Evolutionary conservation across 1,140 invertebrate genomes (phyloP), one percentile per base, ranked within the genome.

Genomic region (Oryctes rhinoceros): DNA sequence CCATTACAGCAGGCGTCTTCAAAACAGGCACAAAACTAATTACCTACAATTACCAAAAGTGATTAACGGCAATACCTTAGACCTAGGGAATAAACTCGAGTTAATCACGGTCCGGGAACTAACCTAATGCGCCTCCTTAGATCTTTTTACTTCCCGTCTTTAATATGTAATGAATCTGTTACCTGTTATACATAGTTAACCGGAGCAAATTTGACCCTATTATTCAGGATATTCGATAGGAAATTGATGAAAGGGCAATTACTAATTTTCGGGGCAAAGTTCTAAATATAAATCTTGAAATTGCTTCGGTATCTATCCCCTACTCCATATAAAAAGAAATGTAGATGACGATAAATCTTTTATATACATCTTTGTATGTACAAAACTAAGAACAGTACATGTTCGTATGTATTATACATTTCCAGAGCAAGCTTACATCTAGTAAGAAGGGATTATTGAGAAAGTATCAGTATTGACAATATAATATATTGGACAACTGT

Each of bases 1-100:
- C 83, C 83, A 85, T 85, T 85, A 83, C 78, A 82, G 81, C 79
- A 84, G 49, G 81, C 79, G 81, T 81, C 82, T 76, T 81, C 77
- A 78, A 82, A 85, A 84, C 83, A 83, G 83, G 84, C 84, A 84
- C 49, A 53, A 53, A 53, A 53, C 49, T 53, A 53, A 53, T 53
- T 83, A 82, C 80, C 82, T 67, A 78, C 78, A 81, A 81, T 53
- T 53, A 53, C 49, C 76, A 77, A 81, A 77, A 78, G 78, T 81
- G 78, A 77, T 78, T 81, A 81, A 81, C 80, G 62, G 78, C 80
- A 81, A 53, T 53, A 53, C 49, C 49, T 53, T 53, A 53, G 49
- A 18, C 49, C 49, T 53, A 53, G 49, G 49, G 49, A 53, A 53
- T 53, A 53, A 53, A 53, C 49, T 53, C 49, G 49, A 53, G 9